Conservation (phyloP, 2,113 vertebrate genomes). For the Euleptes europaea region DNA sequence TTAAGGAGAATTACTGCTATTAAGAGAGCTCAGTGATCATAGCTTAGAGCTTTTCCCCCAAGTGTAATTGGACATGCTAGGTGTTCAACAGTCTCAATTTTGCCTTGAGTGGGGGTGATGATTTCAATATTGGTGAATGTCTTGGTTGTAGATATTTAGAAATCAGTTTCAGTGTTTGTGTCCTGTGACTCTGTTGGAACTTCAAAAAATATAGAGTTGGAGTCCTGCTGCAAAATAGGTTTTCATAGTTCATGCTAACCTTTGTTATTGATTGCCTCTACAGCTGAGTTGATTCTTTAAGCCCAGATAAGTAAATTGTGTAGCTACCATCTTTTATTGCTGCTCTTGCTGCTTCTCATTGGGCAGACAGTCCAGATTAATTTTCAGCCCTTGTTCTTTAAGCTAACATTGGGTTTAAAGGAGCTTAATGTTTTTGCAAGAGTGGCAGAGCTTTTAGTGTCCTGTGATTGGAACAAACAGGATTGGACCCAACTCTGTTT, state of each 20-base stretch:
- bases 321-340: background rate
- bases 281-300: background rate
- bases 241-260: background rate
- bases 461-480: fast-evolving
- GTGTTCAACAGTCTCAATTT: background rate
- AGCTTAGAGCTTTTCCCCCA: background rate
- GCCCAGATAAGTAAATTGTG: background rate
- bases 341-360: background rate
- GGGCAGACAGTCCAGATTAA: background rate
- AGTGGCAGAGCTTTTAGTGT: background rate
- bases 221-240: background rate
- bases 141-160: background rate
- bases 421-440: conserved; percentile 7
- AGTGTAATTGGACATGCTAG: background rate
- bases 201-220: conserved; percentile 47
- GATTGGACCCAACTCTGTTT: background rate
- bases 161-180: background rate
- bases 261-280: background rate
- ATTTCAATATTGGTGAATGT: background rate
- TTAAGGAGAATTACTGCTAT: background rate
- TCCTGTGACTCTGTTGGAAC: conserved; percentile 10
- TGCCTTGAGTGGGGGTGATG: background rate
- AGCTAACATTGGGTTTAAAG: background rate
- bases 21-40: no score
- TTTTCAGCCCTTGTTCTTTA: background rate